phyloP scores from a whole-genome alignment of 2,888 invertebrate species.

The Dolomedes plantarius region DNA sequence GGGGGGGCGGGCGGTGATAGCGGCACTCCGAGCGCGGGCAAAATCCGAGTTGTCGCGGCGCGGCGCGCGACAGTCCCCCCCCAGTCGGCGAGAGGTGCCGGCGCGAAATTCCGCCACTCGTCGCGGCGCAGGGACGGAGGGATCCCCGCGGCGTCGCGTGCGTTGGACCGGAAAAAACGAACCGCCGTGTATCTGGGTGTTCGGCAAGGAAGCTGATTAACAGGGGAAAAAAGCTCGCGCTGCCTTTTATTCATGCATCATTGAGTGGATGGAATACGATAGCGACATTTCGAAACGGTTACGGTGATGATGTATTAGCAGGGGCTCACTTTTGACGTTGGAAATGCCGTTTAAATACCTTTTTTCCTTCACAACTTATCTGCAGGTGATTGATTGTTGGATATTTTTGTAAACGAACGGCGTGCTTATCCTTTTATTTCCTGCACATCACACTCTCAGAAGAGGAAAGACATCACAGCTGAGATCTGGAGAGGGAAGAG shows the following conservation, averaged over 20 bases:
- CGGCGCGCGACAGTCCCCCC: slow-evolving; percentile 1
- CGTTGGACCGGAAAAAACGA: not conserved
- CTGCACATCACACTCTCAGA: too few species aligned
- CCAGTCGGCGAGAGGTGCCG: not conserved
- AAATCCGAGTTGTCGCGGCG: not conserved
- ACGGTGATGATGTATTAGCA: not conserved
- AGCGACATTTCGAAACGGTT: not conserved
- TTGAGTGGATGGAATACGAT: not conserved
- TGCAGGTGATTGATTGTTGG: not conserved
- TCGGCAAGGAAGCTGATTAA: not conserved
- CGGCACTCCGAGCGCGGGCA: not conserved
- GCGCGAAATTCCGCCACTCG: not conserved
- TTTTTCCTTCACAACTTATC: not conserved
- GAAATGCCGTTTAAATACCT: not conserved
- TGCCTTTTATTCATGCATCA: not conserved
- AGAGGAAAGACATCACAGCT: too few species aligned
- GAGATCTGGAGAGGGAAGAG: too few species aligned
- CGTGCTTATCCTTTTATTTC: too few species aligned
- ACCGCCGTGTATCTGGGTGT: not conserved
- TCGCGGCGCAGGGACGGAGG: slow-evolving; percentile 18
- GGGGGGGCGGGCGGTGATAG: slow-evolving; percentile 16
- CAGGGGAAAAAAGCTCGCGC: not conserved
- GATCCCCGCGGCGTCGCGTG: not conserved
- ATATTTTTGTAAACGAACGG: not conserved
- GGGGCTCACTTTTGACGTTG: not conserved